phyloP scores from a whole-genome alignment of 2,888 invertebrate genomes.

The Noctuana brunneofusca region DNA sequence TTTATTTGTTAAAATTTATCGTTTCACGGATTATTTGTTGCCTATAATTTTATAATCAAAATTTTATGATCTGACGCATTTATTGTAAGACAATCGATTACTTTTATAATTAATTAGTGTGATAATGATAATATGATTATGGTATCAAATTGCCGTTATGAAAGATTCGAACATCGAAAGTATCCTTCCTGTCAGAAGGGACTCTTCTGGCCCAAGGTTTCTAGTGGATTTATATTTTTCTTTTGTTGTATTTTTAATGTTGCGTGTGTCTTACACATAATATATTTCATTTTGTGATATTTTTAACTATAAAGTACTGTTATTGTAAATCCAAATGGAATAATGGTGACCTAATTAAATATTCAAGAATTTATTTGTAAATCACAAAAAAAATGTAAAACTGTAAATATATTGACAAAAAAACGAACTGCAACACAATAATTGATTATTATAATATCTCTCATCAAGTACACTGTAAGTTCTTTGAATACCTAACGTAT shows the following conservation, averaged over 20 bases:
- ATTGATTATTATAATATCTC: constrained; percentile 78
- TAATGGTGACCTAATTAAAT: constrained; percentile 83
- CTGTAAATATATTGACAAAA: constrained; percentile 83
- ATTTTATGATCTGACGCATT: constrained; percentile 84
- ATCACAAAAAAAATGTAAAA: constrained; percentile 83
- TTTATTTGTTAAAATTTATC: constrained; percentile 81
- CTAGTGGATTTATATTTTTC: constrained; percentile 82
- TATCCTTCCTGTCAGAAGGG: constrained; percentile 84
- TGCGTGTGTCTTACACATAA: constrained; percentile 84
- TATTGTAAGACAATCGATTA: constrained; percentile 83
- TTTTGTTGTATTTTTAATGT: constrained; percentile 83
- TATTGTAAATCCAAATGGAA: constrained; percentile 82
- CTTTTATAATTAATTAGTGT: constrained; percentile 83
- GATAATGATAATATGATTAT: constrained; percentile 74
- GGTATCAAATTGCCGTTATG: constrained; percentile 82
- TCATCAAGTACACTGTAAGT: constrained; percentile 80
- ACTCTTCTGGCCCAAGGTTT: constrained; percentile 81
- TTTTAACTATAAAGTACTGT: constrained; percentile 84
- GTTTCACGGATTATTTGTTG: constrained; percentile 81
- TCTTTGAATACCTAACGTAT: constrained; percentile 74
- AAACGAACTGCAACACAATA: constrained; percentile 82
- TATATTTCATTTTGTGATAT: constrained; percentile 84
- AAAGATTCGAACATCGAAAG: constrained; percentile 82
- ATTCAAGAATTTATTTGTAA: constrained; percentile 84
- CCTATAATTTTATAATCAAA: constrained; percentile 79